Percentiles rank a stretch among this genome's conserved stretches.
phyloP scores from a whole-genome alignment of 2,797 vertebrate species.

The Clarias fuscus region DNA sequence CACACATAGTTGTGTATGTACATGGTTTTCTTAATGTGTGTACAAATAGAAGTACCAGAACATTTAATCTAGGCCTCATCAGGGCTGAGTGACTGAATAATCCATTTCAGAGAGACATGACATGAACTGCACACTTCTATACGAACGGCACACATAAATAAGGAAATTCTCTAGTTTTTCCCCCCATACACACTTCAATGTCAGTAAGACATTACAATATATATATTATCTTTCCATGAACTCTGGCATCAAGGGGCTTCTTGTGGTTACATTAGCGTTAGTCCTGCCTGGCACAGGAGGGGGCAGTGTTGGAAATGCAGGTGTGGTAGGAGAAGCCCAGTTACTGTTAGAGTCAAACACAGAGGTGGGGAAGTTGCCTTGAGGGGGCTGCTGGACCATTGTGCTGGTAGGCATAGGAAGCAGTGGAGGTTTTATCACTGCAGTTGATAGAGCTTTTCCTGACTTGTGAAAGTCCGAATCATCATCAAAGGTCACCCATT shows the following conservation, averaged over 20 bases:
- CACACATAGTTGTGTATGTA: conserved; percentile 52
- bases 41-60: conserved; percentile 62
- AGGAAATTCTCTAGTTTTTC: conserved; percentile 32
- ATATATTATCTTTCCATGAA: conserved; percentile 79
- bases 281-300: conserved; percentile 76
- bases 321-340: conserved; percentile 72
- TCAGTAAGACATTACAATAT: conserved; percentile 68
- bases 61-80: conserved; percentile 49
- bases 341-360: conserved; percentile 69
- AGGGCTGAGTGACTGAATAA: conserved; percentile 49
- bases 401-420: conserved; percentile 54
- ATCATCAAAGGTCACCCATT: conserved; percentile 96
- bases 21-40: conserved; percentile 37
- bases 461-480: conserved; percentile 63
- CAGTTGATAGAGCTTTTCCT: conserved; percentile 53
- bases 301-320: conserved; percentile 72
- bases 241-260: conserved; percentile 70
- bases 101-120: conserved; percentile 52
- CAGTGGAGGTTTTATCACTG: conserved; percentile 30
- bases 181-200: conserved; percentile 58
- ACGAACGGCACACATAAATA: conserved; percentile 60
- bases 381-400: conserved; percentile 59
- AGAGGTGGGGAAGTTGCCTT: conserved; percentile 64
- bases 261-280: conserved; percentile 62
- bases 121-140: conserved; percentile 67